phyloP scores from a whole-genome alignment of 1,140 invertebrate genomes.

The Luehdorfia chinensis region DNA sequence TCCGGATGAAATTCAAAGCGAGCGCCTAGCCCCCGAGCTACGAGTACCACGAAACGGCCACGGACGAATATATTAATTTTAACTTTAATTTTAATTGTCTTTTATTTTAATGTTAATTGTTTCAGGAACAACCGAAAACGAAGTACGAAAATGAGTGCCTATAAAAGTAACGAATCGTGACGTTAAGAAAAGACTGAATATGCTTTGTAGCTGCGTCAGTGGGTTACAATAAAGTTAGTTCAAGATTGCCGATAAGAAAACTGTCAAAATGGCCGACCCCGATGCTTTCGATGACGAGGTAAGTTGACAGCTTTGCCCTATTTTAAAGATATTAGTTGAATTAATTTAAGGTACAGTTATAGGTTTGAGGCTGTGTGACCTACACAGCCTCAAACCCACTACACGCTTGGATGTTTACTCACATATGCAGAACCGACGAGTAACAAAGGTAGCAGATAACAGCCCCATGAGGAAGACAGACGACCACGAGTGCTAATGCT shows the following conservation, averaged over 20 bases:
- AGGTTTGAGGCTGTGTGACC: too few species aligned
- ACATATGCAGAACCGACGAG: too few species aligned
- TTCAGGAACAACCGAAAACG: not conserved
- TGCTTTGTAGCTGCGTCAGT: not conserved
- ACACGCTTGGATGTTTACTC: too few species aligned
- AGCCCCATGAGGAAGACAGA: too few species aligned
- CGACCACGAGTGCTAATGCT: too few species aligned
- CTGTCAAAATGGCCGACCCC: constrained; percentile 14
- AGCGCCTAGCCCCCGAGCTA: too few species aligned
- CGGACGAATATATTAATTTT: not conserved
- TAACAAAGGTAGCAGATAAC: too few species aligned
- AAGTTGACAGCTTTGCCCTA: not conserved
- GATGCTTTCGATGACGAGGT: constrained; percentile 17
- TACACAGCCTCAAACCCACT: too few species aligned
- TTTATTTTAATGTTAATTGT: too few species aligned
- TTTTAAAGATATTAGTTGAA: not conserved
- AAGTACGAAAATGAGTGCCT: constrained; percentile 13
- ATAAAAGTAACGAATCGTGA: constrained; percentile 3
- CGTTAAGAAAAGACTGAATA: constrained; percentile 4
- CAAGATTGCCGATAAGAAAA: not conserved
- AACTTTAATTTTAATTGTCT: too few species aligned
- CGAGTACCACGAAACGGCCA: not conserved
- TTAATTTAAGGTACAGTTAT: not conserved
- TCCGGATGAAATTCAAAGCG: too few species aligned
- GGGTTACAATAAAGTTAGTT: not conserved